Conservation (phyloP, 2,797 vertebrate species). For the Limosa lapponica region DNA sequence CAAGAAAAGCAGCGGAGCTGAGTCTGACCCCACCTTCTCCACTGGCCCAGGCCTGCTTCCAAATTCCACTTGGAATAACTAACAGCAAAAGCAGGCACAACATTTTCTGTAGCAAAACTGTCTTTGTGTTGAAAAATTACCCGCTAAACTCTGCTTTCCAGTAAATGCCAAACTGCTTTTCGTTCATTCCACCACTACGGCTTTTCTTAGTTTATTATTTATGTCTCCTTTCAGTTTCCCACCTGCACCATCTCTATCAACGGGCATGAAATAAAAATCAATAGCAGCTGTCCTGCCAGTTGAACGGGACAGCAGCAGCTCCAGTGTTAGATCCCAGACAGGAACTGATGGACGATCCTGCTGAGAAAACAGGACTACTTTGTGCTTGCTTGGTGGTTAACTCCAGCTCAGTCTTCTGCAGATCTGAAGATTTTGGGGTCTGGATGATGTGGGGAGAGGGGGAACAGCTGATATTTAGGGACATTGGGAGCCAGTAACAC, state of each 20-base stretch:
- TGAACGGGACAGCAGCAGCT: neutral
- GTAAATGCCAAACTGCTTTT: constrained; percentile 27
- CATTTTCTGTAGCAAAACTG: neutral
- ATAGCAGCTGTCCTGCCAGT: neutral
- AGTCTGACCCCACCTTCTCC: neutral
- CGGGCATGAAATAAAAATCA: constrained; percentile 34
- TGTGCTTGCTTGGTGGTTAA: neutral
- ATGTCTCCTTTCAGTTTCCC: constrained; percentile 3
- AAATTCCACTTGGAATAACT: constrained; percentile 3
- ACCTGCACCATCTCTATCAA: constrained; percentile 32
- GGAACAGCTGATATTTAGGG: neutral
- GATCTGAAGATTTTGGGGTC: neutral
- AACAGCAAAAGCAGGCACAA: neutral
- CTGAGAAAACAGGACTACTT: neutral
- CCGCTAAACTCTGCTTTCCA: neutral
- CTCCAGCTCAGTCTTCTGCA: neutral
- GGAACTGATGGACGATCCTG: neutral
- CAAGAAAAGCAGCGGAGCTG: neutral
- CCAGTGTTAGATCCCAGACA: neutral
- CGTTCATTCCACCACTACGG: neutral
- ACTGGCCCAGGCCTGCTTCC: neutral
- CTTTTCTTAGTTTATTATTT: constrained; percentile 45
- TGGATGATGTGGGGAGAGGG: neutral
- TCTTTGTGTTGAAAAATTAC: constrained; percentile 27
- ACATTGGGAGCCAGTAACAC: neutral